Evolutionary conservation across 1,140 invertebrate genomes (phyloP).

Genomic region (Leptinotarsa defecta): DNA sequence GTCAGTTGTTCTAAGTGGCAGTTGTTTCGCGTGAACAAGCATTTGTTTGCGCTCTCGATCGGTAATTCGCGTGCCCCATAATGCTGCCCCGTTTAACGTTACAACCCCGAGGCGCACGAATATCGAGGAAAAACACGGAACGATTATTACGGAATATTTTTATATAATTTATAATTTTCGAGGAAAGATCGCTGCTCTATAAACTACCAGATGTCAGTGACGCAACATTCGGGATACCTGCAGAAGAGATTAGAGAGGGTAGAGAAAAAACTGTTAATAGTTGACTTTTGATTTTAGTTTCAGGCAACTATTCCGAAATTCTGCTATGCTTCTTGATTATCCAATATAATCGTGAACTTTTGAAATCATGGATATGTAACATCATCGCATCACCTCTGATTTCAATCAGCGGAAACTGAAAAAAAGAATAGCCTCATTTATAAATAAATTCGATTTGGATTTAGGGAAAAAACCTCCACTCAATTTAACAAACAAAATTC

Average conservation of each 20-base stretch:
- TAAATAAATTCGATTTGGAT: too few species aligned
- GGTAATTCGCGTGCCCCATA: slow-evolving; percentile 57
- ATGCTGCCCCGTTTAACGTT: slow-evolving; percentile 56
- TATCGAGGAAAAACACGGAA: slow-evolving; percentile 50
- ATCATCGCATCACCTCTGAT: too few species aligned
- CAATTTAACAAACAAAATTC: too few species aligned
- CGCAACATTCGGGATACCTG: slow-evolving; percentile 8
- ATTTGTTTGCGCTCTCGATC: slow-evolving; percentile 57
- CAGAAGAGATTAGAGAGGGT: neutral
- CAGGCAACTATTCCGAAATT: too few species aligned
- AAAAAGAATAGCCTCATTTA: too few species aligned
- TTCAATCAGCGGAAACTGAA: too few species aligned
- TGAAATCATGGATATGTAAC: too few species aligned
- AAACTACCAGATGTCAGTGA: slow-evolving; percentile 12
- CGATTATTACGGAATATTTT: slow-evolving; percentile 49
- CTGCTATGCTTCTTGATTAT: too few species aligned
- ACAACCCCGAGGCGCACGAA: slow-evolving; percentile 53
- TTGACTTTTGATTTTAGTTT: too few species aligned
- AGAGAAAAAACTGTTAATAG: too few species aligned
- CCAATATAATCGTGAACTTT: too few species aligned
- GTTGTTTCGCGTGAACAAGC: slow-evolving; percentile 58
- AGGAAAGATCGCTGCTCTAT: slow-evolving; percentile 24
- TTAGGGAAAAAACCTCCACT: too few species aligned
- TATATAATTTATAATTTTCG: slow-evolving; percentile 54
- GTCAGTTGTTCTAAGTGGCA: slow-evolving; percentile 55